Evolutionary conservation across 1,140 invertebrate species (phyloP), one percentile per base, ranked within the genome.

Genomic region (Adelges cooleyi): DNA sequence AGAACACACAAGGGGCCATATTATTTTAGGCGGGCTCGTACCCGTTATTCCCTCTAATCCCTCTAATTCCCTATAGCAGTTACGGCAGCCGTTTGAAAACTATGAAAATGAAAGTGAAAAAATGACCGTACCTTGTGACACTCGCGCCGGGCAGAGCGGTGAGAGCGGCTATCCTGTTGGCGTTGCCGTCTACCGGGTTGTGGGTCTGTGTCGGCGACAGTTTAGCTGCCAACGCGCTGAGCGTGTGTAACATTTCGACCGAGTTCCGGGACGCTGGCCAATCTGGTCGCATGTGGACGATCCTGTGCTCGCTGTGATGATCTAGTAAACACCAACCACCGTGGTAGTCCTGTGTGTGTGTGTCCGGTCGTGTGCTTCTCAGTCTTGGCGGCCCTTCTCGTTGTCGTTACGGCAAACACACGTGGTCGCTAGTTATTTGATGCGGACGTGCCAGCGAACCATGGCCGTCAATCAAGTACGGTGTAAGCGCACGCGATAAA

Each of bases 141-240:
- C 42, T 62, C 40, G 42, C 29, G 56, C 42, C 56, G 25, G 44
- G 44, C 18, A 48, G 33, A 15, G 42, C 15, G n/a, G 54, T 59
- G 10, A 44, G 38, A 33, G 29, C 18, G 0, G 54, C 54, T 8
- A 59, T 44, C 54, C 56, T 33, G 25, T 62, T 62, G 5, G 56
- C 56, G 27, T 46, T 62, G 13, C 40, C 25, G 42, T 62, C 56
- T 23, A 62, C 42, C 4, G 40, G 11, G 15, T 11, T 17, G 8
- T 11, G 11, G 15, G 40, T n/a, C 5, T 48, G 56, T 25, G 56
- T 62, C 13, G 56, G 56, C 10, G 56, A 62, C 18, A 62, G 18
- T 62, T 62, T 62, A 25, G 56, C 42, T n/a, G 56, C 56, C 42
- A 62, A 48, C 56, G 56, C 56, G 56, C 46, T 62, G 2, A 62